These are phyloP conservation scores for Drosophila lacertosa DNA, from an alignment of 1,140 invertebrate genomes.

Conservation along the genomic window DNA sequence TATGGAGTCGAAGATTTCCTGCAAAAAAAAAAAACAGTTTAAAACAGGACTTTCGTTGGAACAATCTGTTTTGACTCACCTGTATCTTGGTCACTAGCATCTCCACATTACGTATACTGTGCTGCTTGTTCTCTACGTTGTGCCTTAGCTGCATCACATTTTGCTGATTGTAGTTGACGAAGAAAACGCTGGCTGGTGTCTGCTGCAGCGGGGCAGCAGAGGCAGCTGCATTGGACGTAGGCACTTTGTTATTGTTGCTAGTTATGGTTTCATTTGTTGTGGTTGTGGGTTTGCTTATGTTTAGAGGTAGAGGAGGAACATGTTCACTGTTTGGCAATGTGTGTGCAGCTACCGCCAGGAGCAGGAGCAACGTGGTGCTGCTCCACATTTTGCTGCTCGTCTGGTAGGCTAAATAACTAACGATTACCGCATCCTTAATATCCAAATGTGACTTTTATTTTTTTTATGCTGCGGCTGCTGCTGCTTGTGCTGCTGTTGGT, in stretches of 20 bases:
- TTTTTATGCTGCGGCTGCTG: conserved; percentile 19
- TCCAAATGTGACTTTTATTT: conserved; percentile 26
- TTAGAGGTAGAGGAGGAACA: conserved; percentile 57
- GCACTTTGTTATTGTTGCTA: conserved; percentile 74
- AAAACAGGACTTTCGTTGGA: background rate
- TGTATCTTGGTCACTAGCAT: conserved; percentile 86
- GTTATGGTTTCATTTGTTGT: conserved; percentile 63
- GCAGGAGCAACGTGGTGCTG: conserved; percentile 34
- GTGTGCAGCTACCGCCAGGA: conserved; percentile 35
- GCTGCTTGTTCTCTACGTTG: conserved; percentile 73
- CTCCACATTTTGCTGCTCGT: conserved; percentile 42
- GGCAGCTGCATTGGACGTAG: conserved; percentile 49
- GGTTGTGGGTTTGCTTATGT: conserved; percentile 40
- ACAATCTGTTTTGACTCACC: conserved; percentile 64
- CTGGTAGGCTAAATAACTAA: conserved; percentile 34
- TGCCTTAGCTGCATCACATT: conserved; percentile 74
- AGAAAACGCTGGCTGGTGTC: conserved; percentile 67
- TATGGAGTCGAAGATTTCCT: conserved; percentile 85
- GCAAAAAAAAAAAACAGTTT: conserved; percentile 4
- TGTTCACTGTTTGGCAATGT: conserved; percentile 41
- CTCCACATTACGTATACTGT: conserved; percentile 85
- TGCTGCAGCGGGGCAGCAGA: conserved; percentile 60
- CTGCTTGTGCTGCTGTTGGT: no score
- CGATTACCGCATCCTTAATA: conserved; percentile 46
- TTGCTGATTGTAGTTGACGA: conserved; percentile 73